Evolutionary conservation across 2,797 vertebrate genomes (phyloP), one percentile per base, ranked within the genome.

Genomic region (Darevskia nairensis): DNA sequence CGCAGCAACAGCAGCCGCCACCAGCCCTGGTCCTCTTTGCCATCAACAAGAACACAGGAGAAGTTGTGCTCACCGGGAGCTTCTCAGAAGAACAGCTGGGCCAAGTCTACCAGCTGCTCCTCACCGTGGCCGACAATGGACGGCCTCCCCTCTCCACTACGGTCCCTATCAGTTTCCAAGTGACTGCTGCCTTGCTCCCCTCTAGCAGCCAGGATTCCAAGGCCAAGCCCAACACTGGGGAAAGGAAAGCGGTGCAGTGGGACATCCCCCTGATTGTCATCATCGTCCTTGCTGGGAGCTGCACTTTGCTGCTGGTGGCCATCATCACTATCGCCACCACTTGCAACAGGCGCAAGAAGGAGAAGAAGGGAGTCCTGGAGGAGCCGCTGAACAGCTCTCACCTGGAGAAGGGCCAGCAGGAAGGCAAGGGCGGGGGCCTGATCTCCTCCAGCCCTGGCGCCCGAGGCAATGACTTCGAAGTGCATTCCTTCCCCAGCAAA

Each of bases 321-420:
- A 99, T 99, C 94, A 97, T 99, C 96, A 97, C 98, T 91, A 98
- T 98, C 0, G 98, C 98, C 87, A 98, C 98, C 94, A 98, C 98
- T 89, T 99, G 98, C 96, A 98, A 98, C 95, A 97, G 96, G 59
- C 97, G 98, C 88, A 98, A 96, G 95, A 98, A 97, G 87, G 97
- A 98, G 92, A 96, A 88, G 0, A 94, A 96, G 91, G 94, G 95
- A 2, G n/a, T 19, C 72, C 97, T 97, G 79, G 96, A 96, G 96
- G 98, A 98, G 79, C 97, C 97, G 84, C 97, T 97, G 87, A 97
- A 98, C 90, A 89, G 95, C 90, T 97, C 98, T 85, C 96, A 97
- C 86, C 92, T 97, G 90, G 98, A 98, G 94, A 97, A 98, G 82
- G 97, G 96, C 74, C 95, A 94, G 86, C 97, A 96, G 90, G 97